Base-by-base conservation (phyloP, 2,888 invertebrate species). In the Thumatha senex region DNA sequence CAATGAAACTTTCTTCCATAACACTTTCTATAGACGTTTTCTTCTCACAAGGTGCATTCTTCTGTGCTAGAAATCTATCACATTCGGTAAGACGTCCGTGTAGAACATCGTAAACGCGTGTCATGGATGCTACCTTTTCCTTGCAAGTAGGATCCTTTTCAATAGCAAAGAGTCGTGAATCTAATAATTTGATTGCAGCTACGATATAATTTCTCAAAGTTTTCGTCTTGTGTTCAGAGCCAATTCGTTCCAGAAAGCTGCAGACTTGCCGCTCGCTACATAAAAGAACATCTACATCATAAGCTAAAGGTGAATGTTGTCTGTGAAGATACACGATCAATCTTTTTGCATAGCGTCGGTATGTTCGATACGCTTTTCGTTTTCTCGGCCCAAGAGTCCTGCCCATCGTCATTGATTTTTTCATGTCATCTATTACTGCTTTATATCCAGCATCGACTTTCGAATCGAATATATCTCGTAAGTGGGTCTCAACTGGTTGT, bases 391-490 rank as follows among this genome's bases (percentile, higher is more conserved):
- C 88, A 0, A 92, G 76, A 0, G 89, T 86, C 41, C 91, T 79
- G 0, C 92, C 92, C 87, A 90, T 88, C 0, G 86, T 87, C 92
- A 92, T 92, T 0, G 91, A 90, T 61, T 92, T 92, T 62, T 92
- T 92, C 92, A 92, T 92, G 24, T 92, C 92, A 60, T 92, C 92
- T 12, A 92, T 92, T 0, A 92, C 90, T 1, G 92, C 90, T 78
- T 92, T 92, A 63, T 92, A 92, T 34, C 92, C 92, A n/a, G 91
- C 91, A 51, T 92, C 92, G 29, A 89, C 82, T 81, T 92, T 92
- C 0, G 92, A 84, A 63, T 92, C 92, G 48, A 92, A 89, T 44
- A 92, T 92, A 40, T 92, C 91, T 52, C 76, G 83, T 2, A 92
- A 68, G 11, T 92, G 84, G 1, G 89, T 87, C 61, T 90, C 90